Evolutionary conservation across 1,140 invertebrate species (phyloP), one percentile per base, ranked within the genome.

Genomic region (Drosophila ananassae): DNA sequence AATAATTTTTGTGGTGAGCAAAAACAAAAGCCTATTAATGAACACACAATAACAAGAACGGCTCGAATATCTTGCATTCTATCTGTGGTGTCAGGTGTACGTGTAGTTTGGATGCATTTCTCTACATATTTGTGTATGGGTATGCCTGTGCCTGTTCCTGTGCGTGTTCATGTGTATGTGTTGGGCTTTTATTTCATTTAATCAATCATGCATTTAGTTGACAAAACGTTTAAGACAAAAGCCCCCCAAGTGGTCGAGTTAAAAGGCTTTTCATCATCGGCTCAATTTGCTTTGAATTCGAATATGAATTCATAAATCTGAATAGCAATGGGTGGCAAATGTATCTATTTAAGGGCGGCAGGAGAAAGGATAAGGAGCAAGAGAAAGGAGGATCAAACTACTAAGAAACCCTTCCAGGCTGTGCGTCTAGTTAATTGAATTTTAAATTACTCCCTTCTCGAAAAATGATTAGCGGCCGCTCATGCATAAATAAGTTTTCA

Each of bases 11-110:
- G 83, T 68, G 83, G 83, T 89, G 77, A 77, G 75, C 83, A 87
- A 79, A 87, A 77, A 87, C 83, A 87, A 87, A 87, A 89, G 82
- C 82, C 83, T 89, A 87, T 87, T 89, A 87, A 87, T 89, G 82
- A 82, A 87, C 83, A 79, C 41, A 76, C 62, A 66, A 53, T 30
- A 37, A 13, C 41, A 54, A 55, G 68, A 77, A 63, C 51, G 32
- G 41, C 48, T 60, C 7, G 24, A 39, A 73, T 61, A 76, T 61
- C 55, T 64, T 77, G 60, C 59, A 79, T 84, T 76, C 68, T 48
- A 66, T 30, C 41, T 79, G 72, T 55, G 69, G 64, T 51, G 56
- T 41, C 48, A 55, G 47, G 52, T 57, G 54, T 66, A 25, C 30
- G 25, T 59, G 24, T 63, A 37, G 34, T 37, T 12, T 37, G 56